These are phyloP conservation scores for Ailuropoda melanoleuca DNA, from an alignment of 2,113 vertebrate species.

Conservation along the genomic window DNA sequence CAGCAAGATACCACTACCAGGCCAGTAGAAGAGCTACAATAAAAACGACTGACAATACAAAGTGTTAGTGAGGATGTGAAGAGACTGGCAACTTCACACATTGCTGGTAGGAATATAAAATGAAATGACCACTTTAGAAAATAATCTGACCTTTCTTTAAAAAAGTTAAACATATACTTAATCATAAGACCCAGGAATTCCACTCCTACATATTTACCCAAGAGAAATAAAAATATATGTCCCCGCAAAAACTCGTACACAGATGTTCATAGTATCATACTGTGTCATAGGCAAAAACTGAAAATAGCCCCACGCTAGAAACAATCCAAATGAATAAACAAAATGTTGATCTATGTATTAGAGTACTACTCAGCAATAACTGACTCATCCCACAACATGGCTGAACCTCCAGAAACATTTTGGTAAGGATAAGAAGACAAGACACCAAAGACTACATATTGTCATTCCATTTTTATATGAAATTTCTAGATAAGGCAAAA, in stretches of 20 bases:
- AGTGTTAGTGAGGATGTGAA: neutral
- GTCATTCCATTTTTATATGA: neutral
- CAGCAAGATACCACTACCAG: neutral
- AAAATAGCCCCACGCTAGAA: slow-evolving; percentile 5
- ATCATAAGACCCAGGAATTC: neutral
- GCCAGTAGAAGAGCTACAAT: neutral
- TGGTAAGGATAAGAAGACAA: neutral
- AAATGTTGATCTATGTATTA: neutral
- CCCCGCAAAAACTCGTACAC: neutral
- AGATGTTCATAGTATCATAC: neutral
- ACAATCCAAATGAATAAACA: neutral
- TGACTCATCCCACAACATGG: neutral
- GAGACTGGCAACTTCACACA: neutral
- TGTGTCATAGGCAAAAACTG: neutral
- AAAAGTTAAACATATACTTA: neutral
- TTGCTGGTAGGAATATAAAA: neutral
- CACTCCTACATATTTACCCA: neutral
- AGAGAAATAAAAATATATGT: neutral
- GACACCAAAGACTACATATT: neutral
- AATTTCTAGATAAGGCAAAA: neutral
- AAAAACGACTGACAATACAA: neutral
- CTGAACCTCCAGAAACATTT: neutral
- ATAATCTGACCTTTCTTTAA: neutral
- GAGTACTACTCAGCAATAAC: neutral
- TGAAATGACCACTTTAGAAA: neutral